phyloP scores from a whole-genome alignment of 1,140 invertebrate species.

The Zaprionus nigranus region DNA sequence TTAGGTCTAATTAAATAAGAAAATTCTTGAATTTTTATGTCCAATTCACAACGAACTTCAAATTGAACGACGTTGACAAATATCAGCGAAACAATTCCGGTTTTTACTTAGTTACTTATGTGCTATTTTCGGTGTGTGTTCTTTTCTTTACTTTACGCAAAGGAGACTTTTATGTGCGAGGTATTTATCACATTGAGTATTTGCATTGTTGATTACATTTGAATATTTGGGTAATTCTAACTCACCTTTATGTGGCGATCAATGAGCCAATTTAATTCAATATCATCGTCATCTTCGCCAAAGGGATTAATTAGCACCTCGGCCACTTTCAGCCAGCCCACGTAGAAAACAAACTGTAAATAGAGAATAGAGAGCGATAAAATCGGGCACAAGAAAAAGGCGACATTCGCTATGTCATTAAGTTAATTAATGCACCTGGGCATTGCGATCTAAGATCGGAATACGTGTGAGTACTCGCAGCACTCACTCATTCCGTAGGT shows the following conservation, averaged over 20 bases:
- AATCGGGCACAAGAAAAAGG: conserved; percentile 40
- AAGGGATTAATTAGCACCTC: conserved; percentile 96
- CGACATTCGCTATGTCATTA: conserved; percentile 12
- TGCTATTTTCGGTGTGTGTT: conserved; percentile 6
- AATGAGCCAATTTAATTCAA: conserved; percentile 95
- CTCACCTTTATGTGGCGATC: conserved; percentile 94
- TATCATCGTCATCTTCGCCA: conserved; percentile 97
- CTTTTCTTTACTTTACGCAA: background rate
- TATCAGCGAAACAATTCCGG: conserved; percentile 53
- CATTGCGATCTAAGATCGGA: conserved; percentile 17
- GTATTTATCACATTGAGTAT: conserved; percentile 2
- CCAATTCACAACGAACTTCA: conserved; percentile 41
- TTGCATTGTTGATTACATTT: background rate
- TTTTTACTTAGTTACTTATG: conserved; percentile 37
- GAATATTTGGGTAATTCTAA: conserved; percentile 9
- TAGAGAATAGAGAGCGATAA: conserved; percentile 34
- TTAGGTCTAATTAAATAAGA: conserved; percentile 25
- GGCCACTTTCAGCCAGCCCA: conserved; percentile 98
- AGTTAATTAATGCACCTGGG: conserved; percentile 36
- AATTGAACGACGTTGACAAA: conserved; percentile 25
- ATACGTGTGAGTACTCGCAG: background rate
- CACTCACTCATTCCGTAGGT: background rate
- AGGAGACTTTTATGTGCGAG: conserved; percentile 19
- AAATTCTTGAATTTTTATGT: conserved; percentile 20
- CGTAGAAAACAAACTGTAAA: conserved; percentile 97